Base-by-base conservation (phyloP, 2,888 invertebrate species). In the Conchocele bisecta region DNA sequence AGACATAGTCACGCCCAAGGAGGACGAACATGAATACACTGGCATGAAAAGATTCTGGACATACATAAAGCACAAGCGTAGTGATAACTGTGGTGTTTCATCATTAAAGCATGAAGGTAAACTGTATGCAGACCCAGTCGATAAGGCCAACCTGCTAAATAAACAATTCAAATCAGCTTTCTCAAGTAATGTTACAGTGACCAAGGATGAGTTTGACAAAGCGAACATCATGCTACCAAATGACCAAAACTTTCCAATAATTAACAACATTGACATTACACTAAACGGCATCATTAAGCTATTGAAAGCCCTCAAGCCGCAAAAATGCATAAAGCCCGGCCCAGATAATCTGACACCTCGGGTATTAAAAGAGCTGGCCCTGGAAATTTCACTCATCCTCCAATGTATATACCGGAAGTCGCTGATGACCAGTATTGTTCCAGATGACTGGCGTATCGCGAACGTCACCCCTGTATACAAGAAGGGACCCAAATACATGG, bases 21-120 rank as follows among this genome's bases (percentile, higher is more conserved):
- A 59, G 6, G 5, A 48, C 6, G 48, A 46, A n/a, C 33, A 33
- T n/a, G 28, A 22, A n/a, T 11, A 33, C 31, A 13, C 13, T 2
- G 33, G 41, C 11, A 33, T 24, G 24, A 65, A 65, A 48, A 46
- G 56, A 28, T 65, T 65, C 33, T 65, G 65, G 65, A 65, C 57
- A 15, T 65, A 46, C 31, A 48, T 65, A 3, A 65, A 65, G 41
- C 56, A 65, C 29, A 37, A 39, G 28, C 26, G 39, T 31, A 39
- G 24, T 13, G 65, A 57, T 29, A 57, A n/a, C 1, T 7, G 7
- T 20, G 50, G 57, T 11, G 33, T 65, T 7, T 37, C 57, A 28
- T 46, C 50, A 4, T 41, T 65, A 17, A 57, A 48, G 28, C 15
- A n/a, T n/a, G 48, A 66, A 17, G 58, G 51, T 22, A 39, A 37